Base-by-base conservation (phyloP, 2,797 vertebrate genomes). In the Chloroceryle inda region DNA sequence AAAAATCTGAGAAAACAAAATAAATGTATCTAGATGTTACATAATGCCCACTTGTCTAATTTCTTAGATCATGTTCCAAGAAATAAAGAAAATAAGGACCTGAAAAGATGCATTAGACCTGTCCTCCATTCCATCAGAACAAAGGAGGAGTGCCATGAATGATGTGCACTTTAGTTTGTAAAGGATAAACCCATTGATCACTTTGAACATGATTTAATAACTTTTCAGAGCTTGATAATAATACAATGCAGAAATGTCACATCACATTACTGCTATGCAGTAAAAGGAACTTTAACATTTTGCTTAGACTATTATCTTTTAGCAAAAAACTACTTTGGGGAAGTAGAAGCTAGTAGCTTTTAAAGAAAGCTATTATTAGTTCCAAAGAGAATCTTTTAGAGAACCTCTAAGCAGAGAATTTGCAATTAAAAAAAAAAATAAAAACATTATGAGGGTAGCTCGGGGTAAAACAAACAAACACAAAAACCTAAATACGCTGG, bases 141-240 rank as follows among this genome's bases (percentile, higher is more conserved):
- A 85, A 78, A 73, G 23, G 35, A 96, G 40, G 62, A 47, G 56
- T n/a, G 22, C 35, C 17, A 77, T 69, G 55, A 92, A 93, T 49
- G 49, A 96, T 82, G 50, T 89, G 74, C 0, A 1, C 8, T 64
- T 94, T 55, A 58, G 61, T 58, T 73, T 76, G 35, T 63, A 75
- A 94, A 96, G 82, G 59, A 80, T 83, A 97, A 97, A 94, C 66
- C 42, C 91, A 92, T 68, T 92, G 80, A 95, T 92, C 77, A 94
- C 26, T 76, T 42, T 77, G 38, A 96, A 71, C 38, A 94, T 80
- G 61, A 91, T 87, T 86, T 73, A 95, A 91, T 80, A 80, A 69
- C n/a, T 88, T 47, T 92, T 68, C 85, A 86, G 62, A 49, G 22
- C 74, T 45, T 75, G 49, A 92, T 42, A 88, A 88, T 83, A 93